phyloP scores from a whole-genome alignment of 2,113 vertebrate genomes.

The Mesembrinibis cayennensis region DNA sequence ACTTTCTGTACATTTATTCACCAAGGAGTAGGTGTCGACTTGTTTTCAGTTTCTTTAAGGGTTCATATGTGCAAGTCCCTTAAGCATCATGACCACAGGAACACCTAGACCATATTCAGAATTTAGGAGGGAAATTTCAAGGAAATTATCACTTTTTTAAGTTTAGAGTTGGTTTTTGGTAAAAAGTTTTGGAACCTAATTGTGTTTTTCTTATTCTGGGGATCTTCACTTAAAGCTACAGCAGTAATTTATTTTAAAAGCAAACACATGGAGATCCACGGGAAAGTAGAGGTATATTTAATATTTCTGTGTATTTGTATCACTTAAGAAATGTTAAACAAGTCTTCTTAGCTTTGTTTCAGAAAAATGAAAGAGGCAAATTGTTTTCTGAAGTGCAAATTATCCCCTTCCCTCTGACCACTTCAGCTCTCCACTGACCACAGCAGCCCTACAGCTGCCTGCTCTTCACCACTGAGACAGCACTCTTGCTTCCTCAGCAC shows the following conservation, averaged over 20 bases:
- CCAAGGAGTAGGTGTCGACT: background rate
- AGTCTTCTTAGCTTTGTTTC: background rate
- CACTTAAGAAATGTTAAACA: background rate
- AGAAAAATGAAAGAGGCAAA: background rate
- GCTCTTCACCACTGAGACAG: background rate
- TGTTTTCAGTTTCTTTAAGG: background rate
- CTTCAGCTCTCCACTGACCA: background rate
- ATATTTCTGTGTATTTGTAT: background rate
- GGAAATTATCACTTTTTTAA: background rate
- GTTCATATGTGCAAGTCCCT: background rate
- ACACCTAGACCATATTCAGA: background rate
- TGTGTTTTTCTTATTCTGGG: background rate
- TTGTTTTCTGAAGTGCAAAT: background rate
- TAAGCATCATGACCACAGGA: background rate
- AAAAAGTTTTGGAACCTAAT: background rate
- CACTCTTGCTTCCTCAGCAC: background rate
- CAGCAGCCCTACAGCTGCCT: background rate
- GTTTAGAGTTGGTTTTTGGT: background rate
- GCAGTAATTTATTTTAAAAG: background rate
- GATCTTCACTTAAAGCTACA: background rate
- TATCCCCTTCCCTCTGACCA: background rate
- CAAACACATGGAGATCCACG: rapidly evolving
- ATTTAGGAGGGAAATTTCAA: background rate
- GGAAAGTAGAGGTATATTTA: background rate
- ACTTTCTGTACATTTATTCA: background rate